These are phyloP conservation scores for Drosophila paranaensis DNA, from an alignment of 2,888 invertebrate species.

Conservation along the genomic window DNA sequence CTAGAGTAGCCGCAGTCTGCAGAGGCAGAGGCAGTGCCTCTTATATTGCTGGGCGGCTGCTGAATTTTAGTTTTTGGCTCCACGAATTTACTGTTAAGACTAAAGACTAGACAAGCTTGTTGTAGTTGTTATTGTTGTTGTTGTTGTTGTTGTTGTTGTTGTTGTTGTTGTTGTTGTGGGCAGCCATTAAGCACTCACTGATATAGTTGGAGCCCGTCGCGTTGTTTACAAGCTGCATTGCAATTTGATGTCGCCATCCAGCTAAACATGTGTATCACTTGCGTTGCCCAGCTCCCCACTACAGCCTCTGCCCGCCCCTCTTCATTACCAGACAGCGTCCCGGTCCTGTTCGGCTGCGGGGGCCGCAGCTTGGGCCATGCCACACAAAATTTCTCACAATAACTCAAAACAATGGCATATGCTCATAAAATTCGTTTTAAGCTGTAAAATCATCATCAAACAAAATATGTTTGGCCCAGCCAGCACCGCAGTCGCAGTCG, in stretches of 20 bases:
- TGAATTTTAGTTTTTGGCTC: slow-evolving; percentile 28
- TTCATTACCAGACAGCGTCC: background rate
- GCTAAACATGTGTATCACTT: slow-evolving; percentile 83
- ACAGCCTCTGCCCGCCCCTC: background rate
- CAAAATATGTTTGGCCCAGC: slow-evolving; percentile 71
- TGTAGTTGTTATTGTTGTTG: slow-evolving; percentile 5
- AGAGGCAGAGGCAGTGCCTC: slow-evolving; percentile 53
- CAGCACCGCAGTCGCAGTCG: slow-evolving; percentile 25
- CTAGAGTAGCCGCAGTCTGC: background rate
- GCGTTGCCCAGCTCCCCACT: background rate
- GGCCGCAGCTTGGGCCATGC: slow-evolving; percentile 37
- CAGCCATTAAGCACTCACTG: slow-evolving; percentile 50
- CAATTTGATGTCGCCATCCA: slow-evolving; percentile 82
- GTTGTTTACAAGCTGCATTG: slow-evolving; percentile 46
- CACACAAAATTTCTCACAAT: slow-evolving; percentile 79
- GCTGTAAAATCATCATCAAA: slow-evolving; percentile 84
- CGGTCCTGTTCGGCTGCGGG: slow-evolving; percentile 12
- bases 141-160: slow-evolving; percentile 14
- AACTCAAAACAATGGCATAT: slow-evolving; percentile 82
- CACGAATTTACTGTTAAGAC: slow-evolving; percentile 66
- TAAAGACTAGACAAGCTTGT: slow-evolving; percentile 18
- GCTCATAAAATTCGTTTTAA: slow-evolving; percentile 84
- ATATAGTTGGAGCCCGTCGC: slow-evolving; percentile 34
- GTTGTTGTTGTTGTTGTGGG: slow-evolving; percentile 21
- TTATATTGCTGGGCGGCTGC: slow-evolving; percentile 33